Base-by-base conservation (phyloP, 2,888 invertebrate genomes). In the Mactromeris polynyma region DNA sequence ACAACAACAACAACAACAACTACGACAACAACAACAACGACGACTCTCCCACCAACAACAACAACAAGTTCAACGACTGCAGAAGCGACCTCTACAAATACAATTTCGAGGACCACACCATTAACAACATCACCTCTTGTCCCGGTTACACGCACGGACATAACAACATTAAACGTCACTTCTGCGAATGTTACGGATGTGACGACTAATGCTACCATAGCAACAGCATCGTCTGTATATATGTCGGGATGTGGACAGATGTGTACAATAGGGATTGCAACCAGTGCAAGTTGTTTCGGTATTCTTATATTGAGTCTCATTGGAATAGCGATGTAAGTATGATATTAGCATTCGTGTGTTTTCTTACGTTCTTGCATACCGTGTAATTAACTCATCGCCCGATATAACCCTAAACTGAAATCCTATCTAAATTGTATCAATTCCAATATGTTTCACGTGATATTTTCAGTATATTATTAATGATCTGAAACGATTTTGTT, bases 1-100 rank as follows among this genome's bases (percentile, higher is more conserved):
- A 90, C 90, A 26, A 90, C 90, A 46, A 90, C 90, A 33, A 88
- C 88, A 0, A 90, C 90, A 2, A 86, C 87, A 4, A 88, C 87
- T 0, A 85, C 87, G 0, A 85, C 90, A 31, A 86, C 83, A 38
- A 83, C 85, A 21, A 85, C 90, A 40, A 31, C 86, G 1, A 46
- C 86, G 1, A 81, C 86, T 2, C 80, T 88, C 11, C 73, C 90
- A 17, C 40, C 77, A 81, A 58, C 86, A 58, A 26, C 80, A n/a
- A 33, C 84, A 46, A 40, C 81, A 19, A 51, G 86, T 11, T 36
- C 80, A 17, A 51, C 86, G 1, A 83, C 87, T 0, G 17, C 86
- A 38, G 26, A 85, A 69, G 42, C 19, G 9, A 33, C n/a, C n/a
- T n/a, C n/a, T n/a, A n/a, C n/a, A n/a, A n/a, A n/a, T n/a, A n/a